Base-by-base conservation (phyloP, 2,888 invertebrate species). In the Drosophila greeni region DNA sequence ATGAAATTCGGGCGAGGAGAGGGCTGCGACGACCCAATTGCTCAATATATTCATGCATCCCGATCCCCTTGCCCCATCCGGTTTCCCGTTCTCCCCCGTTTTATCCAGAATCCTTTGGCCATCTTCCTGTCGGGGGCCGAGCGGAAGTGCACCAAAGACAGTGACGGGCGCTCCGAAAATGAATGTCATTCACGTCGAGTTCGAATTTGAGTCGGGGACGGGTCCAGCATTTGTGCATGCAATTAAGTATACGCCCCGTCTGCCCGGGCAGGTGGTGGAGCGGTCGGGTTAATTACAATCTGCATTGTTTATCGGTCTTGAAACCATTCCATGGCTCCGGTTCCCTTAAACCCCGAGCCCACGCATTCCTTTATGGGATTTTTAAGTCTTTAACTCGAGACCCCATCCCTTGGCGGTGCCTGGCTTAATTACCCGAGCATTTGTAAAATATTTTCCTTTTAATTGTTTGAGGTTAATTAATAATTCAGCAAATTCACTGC, bases 381-480 rank as follows among this genome's bases (percentile, higher is more conserved):
- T 69, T 70, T 69, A 70, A 70, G 70, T 74, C 74, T 75, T 77
- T 75, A 48, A 80, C 60, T 34, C 45, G n/a, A 9, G 45, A 31
- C 29, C 56, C 52, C 37, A 5, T 12, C 8, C 16, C 23, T 24
- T 9, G 45, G 45, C 14, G 11, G 29, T 36, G 33, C 14, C 9
- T 26, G 40, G 69, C 61, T 61, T 72, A 75, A 79, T 82, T 76
- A 76, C 73, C 64, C 61, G 59, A 48, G 64, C 29, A 20, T 34
- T 54, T 55, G 70, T 68, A 49, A 43, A 71, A 65, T 66, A 73
- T 77, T 75, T 82, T 69, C 67, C 70, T 72, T 70, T 84, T 84
- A 72, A 80, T 81, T 84, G 83, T 80, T 77, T 67, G 74, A 66
- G 81, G 77, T 72, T 80, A 80, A 82, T 81, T 84, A 81, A 82